Conservation (phyloP, 1,140 invertebrate genomes). For the Bombus consobrinus region DNA sequence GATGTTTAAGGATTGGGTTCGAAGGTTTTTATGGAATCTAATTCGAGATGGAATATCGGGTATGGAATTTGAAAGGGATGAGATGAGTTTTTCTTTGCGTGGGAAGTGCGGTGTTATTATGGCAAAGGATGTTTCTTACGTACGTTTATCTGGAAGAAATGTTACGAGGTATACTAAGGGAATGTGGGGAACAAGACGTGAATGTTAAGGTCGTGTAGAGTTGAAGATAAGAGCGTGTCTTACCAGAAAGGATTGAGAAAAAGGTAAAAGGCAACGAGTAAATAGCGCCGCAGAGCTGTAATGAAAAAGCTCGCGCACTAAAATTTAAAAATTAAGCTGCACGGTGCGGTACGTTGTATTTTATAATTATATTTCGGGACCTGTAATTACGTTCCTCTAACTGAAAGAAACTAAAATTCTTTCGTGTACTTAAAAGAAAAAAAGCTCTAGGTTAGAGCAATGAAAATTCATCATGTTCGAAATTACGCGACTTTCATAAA, state of each 20-base stretch:
- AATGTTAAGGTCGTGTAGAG: too few species aligned
- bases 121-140: background rate
- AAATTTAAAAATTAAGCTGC: background rate
- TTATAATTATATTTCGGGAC: too few species aligned
- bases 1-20: background rate
- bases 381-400: background rate
- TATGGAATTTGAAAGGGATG: background rate
- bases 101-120: background rate
- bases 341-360: too few species aligned
- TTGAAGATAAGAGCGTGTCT: background rate
- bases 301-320: background rate
- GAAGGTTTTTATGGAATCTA: background rate
- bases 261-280: too few species aligned
- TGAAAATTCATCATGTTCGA: background rate
- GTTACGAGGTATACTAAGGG: background rate
- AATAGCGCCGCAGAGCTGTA: too few species aligned
- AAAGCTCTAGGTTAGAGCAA: background rate
- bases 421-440: background rate
- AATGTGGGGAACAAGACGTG: background rate
- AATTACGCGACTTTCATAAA: slow-evolving; percentile 16
- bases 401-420: background rate
- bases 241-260: too few species aligned
- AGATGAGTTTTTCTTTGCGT: background rate
- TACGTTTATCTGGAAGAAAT: background rate
- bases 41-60: background rate